Base-by-base conservation (phyloP, 1,140 invertebrate genomes). In the Atta colombica region DNA sequence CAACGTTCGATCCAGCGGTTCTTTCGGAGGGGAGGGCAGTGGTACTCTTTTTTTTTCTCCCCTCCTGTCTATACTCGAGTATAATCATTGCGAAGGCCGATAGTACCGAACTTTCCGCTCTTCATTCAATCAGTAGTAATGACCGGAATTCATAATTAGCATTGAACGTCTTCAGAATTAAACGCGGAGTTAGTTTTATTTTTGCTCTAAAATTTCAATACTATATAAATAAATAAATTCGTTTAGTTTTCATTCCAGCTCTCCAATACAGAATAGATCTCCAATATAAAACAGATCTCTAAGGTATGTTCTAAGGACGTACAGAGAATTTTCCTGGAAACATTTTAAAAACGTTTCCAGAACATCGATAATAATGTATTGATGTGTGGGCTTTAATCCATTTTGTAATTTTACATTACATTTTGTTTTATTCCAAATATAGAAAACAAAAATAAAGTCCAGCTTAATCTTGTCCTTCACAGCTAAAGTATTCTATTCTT, bases 1-100 rank as follows among this genome's bases (percentile, higher is more conserved):
- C 39, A 12, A 89, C 7, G 53, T 86, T 89, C 88, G 71, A 90
- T 81, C 71, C 25, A 60, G 31, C 68, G 18, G 51, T 72, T 55
- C 31, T 45, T 39, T 80, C 78, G 10, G 18, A 7, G 61, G 49
- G 4, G 28, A 7, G 68, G 75, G 75, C 77, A 0, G 21, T 21
- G 77, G 87, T 31, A 71, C 58, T 55, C 60, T 21, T 28, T 60
- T 18, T 25, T 35, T 2, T 21, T 25, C 25, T 18, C 60, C 18
- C 31, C 18, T 21, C 1, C 10, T 49, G 35, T n/a, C 28, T 72
- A 45, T 12, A 45, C 25, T 21, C 60, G 55, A 58, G 45, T 51
- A 45, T 60, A 55, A 80, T 7, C 53, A 25, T 39, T 69, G 31
- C 65, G 7, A 51, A 77, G 49, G 63, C 49, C 21, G 77, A 28